Evolutionary conservation across 2,888 invertebrate genomes (phyloP).

Genomic region (Melinopterus prodromus): DNA sequence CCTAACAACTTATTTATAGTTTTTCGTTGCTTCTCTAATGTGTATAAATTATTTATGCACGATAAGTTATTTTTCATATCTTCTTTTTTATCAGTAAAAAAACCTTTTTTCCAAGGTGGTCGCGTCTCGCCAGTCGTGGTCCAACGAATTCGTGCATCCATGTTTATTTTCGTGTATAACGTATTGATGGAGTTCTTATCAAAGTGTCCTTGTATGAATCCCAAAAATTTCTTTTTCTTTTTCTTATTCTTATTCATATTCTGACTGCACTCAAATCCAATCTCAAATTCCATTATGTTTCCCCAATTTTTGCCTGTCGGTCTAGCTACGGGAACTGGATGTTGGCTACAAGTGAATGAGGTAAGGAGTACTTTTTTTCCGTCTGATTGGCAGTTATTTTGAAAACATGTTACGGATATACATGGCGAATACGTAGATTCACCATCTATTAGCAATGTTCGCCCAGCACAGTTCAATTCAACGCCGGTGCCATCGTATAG

Average conservation of each 20-base stretch:
- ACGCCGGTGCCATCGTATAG: too few species aligned
- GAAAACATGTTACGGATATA: too few species aligned
- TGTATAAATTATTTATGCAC: constrained; percentile 52
- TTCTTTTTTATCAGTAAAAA: constrained; percentile 56
- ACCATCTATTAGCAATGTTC: too few species aligned
- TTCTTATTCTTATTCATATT: too few species aligned
- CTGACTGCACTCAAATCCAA: constrained; percentile 60
- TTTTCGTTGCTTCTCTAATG: constrained; percentile 45
- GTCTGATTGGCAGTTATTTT: too few species aligned
- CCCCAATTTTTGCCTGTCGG: constrained; percentile 57
- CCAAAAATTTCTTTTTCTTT: too few species aligned
- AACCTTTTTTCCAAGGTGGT: constrained; percentile 60
- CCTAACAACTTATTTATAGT: constrained; percentile 52
- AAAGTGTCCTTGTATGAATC: constrained; percentile 64
- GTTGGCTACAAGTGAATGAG: constrained; percentile 31
- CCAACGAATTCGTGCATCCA: constrained; percentile 63
- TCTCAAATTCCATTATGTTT: constrained; percentile 54
- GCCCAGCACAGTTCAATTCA: too few species aligned
- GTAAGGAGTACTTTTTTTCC: background rate
- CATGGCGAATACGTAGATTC: too few species aligned
- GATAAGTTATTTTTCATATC: constrained; percentile 40
- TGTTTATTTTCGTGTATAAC: constrained; percentile 52
- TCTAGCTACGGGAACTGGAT: constrained; percentile 58
- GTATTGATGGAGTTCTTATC: constrained; percentile 48
- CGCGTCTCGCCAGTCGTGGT: constrained; percentile 61